Percentiles rank a stretch among this genome's conserved stretches.
Evolutionary conservation across 2,888 invertebrate genomes (phyloP).

Genomic region (Exephanes ischioxanthus): DNA sequence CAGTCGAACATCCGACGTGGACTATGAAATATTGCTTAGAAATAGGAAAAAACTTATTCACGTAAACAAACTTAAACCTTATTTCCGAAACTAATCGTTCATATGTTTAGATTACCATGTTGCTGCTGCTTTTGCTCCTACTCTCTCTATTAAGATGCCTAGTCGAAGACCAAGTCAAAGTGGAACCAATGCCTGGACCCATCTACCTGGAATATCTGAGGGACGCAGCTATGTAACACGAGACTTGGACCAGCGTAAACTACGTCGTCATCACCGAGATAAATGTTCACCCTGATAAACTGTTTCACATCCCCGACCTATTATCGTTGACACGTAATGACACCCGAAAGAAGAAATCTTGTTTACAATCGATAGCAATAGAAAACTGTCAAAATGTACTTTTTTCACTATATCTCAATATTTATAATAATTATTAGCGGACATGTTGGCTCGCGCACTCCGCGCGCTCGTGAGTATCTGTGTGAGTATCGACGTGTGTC

Average conservation of each 20-base stretch:
- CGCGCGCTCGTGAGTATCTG: no score
- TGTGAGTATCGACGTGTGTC: no score
- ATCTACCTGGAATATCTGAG: background rate
- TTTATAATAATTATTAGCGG: constrained; percentile 1
- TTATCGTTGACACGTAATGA: background rate
- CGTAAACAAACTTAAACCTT: background rate
- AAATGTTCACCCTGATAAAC: background rate
- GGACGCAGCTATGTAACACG: background rate
- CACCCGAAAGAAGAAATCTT: background rate
- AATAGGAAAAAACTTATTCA: constrained; percentile 22
- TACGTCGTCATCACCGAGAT: constrained; percentile 27
- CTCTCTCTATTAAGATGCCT: background rate
- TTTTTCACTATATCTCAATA: background rate
- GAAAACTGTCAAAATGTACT: background rate
- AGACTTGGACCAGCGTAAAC: constrained; percentile 23
- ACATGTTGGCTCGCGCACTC: no score
- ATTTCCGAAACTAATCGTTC: background rate
- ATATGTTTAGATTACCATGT: background rate
- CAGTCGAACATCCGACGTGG: background rate
- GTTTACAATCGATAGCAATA: background rate
- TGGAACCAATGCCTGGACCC: background rate
- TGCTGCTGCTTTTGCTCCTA: background rate
- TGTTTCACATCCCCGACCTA: background rate
- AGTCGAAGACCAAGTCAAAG: background rate
- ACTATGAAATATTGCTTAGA: constrained; percentile 22